Percentiles rank a stretch among this genome's conserved stretches.
These are phyloP conservation scores for Torymus tubicola DNA, from an alignment of 2,888 invertebrate species.

Conservation along the genomic window DNA sequence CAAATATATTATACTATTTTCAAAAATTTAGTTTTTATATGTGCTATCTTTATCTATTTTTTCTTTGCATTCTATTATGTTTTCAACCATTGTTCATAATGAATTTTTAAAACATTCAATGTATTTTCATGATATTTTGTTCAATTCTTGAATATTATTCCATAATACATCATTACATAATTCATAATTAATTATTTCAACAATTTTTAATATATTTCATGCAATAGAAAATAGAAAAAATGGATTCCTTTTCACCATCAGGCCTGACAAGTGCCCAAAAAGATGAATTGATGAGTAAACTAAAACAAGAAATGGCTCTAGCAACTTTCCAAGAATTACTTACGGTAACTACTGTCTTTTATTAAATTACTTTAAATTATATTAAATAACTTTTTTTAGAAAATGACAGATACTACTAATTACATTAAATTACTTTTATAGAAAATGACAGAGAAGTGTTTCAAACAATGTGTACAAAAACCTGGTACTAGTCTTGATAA, in stretches of 20 bases:
- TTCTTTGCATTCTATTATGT: too few species aligned
- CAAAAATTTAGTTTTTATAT: too few species aligned
- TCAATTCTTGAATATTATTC: too few species aligned
- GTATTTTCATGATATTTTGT: too few species aligned
- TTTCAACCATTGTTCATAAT: too few species aligned
- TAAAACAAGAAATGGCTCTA: conserved; percentile 95
- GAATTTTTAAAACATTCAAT: too few species aligned
- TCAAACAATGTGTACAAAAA: conserved; percentile 93
- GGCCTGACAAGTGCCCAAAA: conserved; percentile 81
- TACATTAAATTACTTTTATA: conserved; percentile 74
- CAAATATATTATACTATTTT: too few species aligned
- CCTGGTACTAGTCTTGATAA: conserved; percentile 93
- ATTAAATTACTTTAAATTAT: conserved; percentile 32
- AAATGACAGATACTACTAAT: conserved; percentile 88
- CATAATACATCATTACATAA: too few species aligned
- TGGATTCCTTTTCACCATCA: conserved; percentile 80
- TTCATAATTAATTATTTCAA: too few species aligned
- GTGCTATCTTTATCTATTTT: too few species aligned
- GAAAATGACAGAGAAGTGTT: conserved; percentile 99
- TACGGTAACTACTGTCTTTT: conserved; percentile 79
- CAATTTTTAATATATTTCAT: conserved; percentile 9
- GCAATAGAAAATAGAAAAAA: conserved; percentile 70
- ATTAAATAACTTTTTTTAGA: conserved; percentile 78
- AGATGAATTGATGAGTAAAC: conserved; percentile 94
- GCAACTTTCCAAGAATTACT: conserved; percentile 95